A percentile compares a stretch with the other conserved stretches of the same genome.
Conservation (phyloP, 2,797 vertebrate species). For the Rhyacichthys aspro region DNA sequence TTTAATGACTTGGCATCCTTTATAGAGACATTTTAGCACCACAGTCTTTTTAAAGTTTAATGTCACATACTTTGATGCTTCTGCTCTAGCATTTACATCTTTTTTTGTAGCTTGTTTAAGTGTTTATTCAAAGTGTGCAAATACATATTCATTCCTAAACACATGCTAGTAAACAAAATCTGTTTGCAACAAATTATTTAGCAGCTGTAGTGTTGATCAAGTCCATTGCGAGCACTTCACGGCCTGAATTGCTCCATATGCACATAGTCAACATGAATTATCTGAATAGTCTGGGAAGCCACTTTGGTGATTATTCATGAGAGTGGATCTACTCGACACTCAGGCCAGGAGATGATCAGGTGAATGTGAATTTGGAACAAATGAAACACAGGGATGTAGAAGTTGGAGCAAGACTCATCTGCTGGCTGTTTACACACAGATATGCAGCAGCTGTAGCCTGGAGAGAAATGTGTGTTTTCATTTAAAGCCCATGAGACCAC, state of each 20-base stretch:
- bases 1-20: too few relatives aligned
- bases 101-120: constrained; percentile 18
- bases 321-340: constrained; percentile 42
- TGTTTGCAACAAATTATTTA: constrained; percentile 67
- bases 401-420: constrained; percentile 64
- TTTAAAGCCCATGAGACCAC: constrained; percentile 59
- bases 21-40: too few relatives aligned
- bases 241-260: constrained; percentile 37
- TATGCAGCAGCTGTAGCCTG: constrained; percentile 64
- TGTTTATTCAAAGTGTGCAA: constrained; percentile 36
- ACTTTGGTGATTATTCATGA: constrained; percentile 44
- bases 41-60: too few relatives aligned
- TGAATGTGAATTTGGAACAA: constrained; percentile 53
- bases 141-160: constrained; percentile 52
- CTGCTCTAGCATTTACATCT: background rate
- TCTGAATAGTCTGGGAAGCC: constrained; percentile 40
- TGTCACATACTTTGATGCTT: background rate
- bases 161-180: constrained; percentile 59
- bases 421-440: constrained; percentile 70
- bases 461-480: constrained; percentile 65
- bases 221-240: constrained; percentile 28
- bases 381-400: constrained; percentile 30
- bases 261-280: constrained; percentile 53
- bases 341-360: constrained; percentile 47
- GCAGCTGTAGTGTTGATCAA: constrained; percentile 55